These are phyloP conservation scores for Fundulus diaphanus DNA, from an alignment of 2,797 vertebrate species.

Conservation along the genomic window DNA sequence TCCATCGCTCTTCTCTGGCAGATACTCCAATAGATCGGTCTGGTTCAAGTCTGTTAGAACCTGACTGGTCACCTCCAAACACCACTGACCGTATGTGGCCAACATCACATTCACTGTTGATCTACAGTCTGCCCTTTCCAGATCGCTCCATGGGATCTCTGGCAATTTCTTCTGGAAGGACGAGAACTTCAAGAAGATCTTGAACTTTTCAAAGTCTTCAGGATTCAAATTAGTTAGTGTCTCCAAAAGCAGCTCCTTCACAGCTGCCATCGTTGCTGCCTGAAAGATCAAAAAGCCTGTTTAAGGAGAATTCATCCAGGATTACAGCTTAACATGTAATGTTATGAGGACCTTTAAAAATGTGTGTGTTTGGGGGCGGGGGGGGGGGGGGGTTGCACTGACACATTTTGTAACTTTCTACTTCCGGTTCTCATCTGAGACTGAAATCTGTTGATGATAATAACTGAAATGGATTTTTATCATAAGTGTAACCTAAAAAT, in stretches of 20 bases:
- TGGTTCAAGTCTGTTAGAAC: conserved; percentile 14
- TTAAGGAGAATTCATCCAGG: too few relatives aligned
- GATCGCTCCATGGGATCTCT: too few relatives aligned
- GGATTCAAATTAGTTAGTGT: neutral
- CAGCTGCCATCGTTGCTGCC: neutral
- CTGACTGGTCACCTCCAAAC: conserved; percentile 13
- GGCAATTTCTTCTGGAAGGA: neutral
- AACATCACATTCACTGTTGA: neutral
- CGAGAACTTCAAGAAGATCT: neutral
- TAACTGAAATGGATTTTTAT: neutral
- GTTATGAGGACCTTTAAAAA: too few relatives aligned
- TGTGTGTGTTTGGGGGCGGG: too few relatives aligned
- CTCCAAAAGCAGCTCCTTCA: conserved; percentile 4
- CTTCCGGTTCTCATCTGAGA: neutral
- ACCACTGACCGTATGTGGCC: neutral
- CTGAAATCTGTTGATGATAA: neutral
- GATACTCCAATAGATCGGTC: conserved; percentile 1
- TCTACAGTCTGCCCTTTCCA: neutral
- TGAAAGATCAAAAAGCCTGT: conserved; percentile 3
- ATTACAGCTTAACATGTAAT: too few relatives aligned
- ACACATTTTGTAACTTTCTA: too few relatives aligned
- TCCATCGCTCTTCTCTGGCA: neutral
- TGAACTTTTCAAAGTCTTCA: neutral
- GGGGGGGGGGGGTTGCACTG: too few relatives aligned
- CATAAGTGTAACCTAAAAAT: too few relatives aligned